Evolutionary conservation across 1,140 invertebrate species (phyloP).

Genomic region (Drosophila ambigua): DNA sequence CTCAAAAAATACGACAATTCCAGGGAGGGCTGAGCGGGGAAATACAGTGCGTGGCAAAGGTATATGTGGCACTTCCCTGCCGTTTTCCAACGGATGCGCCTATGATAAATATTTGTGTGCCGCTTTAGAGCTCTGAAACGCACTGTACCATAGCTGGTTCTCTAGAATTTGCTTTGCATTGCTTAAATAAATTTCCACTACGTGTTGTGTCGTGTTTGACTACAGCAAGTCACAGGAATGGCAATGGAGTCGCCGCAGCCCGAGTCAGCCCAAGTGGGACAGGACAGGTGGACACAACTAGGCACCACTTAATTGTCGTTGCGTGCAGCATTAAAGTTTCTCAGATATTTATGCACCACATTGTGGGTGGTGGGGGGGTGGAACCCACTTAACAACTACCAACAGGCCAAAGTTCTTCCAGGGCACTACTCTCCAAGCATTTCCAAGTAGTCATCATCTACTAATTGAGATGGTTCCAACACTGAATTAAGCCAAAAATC

Average conservation of each 20-base stretch:
- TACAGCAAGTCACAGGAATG: slow-evolving; percentile 17
- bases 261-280: slow-evolving; percentile 34
- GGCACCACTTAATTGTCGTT: slow-evolving; percentile 60
- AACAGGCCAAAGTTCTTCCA: slow-evolving; percentile 27
- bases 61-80: too few relatives aligned
- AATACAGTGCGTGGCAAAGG: slow-evolving; percentile 12
- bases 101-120: too few relatives aligned
- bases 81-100: too few relatives aligned
- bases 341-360: slow-evolving; percentile 51
- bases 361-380: not conserved
- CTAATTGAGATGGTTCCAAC: slow-evolving; percentile 50
- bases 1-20: slow-evolving; percentile 39
- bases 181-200: slow-evolving; percentile 72
- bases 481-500: slow-evolving; percentile 64
- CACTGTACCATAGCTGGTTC: slow-evolving; percentile 17
- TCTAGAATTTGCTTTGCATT: slow-evolving; percentile 59
- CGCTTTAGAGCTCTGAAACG: not conserved
- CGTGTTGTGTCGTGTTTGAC: slow-evolving; percentile 52
- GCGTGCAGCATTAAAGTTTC: slow-evolving; percentile 28
- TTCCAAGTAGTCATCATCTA: slow-evolving; percentile 32
- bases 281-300: slow-evolving; percentile 46
- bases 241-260: slow-evolving; percentile 12
- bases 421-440: slow-evolving; percentile 15
- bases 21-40: slow-evolving; percentile 22
- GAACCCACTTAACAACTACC: slow-evolving; percentile 27